Evolutionary conservation across 1,140 invertebrate species (phyloP), one percentile per base, ranked within the genome.

Genomic region (Drepana arcuata): DNA sequence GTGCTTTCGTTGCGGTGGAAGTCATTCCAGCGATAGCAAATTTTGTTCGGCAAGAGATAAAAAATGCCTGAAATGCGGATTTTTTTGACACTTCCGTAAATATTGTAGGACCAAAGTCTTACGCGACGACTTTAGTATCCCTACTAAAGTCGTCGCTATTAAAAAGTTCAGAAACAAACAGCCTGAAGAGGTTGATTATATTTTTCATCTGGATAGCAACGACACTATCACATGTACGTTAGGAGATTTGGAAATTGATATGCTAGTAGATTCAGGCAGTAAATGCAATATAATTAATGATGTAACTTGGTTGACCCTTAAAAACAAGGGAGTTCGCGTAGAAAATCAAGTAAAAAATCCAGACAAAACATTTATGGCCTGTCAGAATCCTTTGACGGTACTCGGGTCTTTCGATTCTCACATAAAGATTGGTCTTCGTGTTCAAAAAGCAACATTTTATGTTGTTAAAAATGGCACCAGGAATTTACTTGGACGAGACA

Each of bases 211-310:
- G 2, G 46, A 61, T 21, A 34, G 42, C 9, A 38, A 54, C 13
- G 27, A 10, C 1, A 32, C 16, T 11, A 39, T 61, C 12, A 37
- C 24, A 2, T 58, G 50, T 28, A 6, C 27, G 9, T 10, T 61
- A 15, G 49, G 57, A 6, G 41, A 42, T 4, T 32, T 51, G 2
- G 30, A 28, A 2, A 40, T 51, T 10, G 31, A 50, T 2, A 46
- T 52, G 41, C 23, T 60, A 23, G 55, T 65, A 6, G 54, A 61
- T 29, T 58, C 57, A 15, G 57, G 53, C 5, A 39, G 47, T 34
- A 54, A 39, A 39, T 38, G 10, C 2, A 61, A 58, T 31, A 25
- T 64, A 11, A 46, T 61, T 7, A 48, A 29, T 6, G 47, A 61
- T 14, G 41, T 36, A 35, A 50, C 48, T 0, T 58, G 54, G 57